These are phyloP conservation scores for Typhlichthys eigenmanni DNA, from an alignment of 2,797 vertebrate genomes.

Conservation along the genomic window DNA sequence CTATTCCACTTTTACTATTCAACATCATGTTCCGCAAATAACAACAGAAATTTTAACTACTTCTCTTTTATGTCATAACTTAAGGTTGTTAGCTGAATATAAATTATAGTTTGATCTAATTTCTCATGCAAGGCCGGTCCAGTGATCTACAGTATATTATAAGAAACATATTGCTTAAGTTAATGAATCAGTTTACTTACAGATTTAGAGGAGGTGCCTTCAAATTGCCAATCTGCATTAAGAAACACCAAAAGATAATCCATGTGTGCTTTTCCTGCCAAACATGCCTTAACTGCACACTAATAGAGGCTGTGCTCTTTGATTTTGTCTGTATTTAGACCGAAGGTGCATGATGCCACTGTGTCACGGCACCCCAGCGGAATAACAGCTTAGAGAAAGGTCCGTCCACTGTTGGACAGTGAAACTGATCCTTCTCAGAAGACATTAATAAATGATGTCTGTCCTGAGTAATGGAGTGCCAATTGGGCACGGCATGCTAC, in stretches of 20 bases:
- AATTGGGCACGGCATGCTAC: constrained; percentile 74
- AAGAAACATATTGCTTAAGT: neutral
- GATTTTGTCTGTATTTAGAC: constrained; percentile 55
- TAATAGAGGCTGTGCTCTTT: constrained; percentile 52
- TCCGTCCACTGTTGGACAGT: constrained; percentile 66
- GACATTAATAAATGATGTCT: constrained; percentile 84
- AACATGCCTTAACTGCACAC: constrained; percentile 17
- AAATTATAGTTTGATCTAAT: neutral
- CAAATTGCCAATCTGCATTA: constrained; percentile 32
- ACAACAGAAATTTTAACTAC: constrained; percentile 9
- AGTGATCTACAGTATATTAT: no score
- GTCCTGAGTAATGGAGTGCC: constrained; percentile 80
- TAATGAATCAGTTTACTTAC: constrained; percentile 64
- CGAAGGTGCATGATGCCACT: constrained; percentile 40
- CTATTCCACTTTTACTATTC: constrained; percentile 28
- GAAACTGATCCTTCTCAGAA: constrained; percentile 74
- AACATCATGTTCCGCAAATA: constrained; percentile 22
- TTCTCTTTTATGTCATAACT: neutral
- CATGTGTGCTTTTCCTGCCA: constrained; percentile 45
- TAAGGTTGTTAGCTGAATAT: neutral
- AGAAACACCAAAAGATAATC: constrained; percentile 44
- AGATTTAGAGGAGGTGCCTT: constrained; percentile 47
- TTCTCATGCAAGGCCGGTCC: neutral
- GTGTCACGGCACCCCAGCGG: constrained; percentile 29
- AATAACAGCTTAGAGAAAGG: constrained; percentile 35